Conservation (phyloP, 1,140 invertebrate species). For the Drosophila pandora region DNA sequence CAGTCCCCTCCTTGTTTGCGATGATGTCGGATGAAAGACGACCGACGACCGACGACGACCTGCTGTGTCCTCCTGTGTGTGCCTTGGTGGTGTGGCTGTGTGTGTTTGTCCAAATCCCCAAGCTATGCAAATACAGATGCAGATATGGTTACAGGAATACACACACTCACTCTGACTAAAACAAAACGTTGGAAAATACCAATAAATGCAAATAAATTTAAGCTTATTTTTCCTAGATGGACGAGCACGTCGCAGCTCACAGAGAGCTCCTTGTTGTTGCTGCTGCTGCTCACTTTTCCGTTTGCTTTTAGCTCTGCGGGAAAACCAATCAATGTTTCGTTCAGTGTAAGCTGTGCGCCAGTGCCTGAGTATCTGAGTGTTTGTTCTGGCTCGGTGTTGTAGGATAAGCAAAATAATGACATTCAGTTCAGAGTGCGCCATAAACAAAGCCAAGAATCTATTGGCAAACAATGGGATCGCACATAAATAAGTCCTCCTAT, state of each 20-base stretch:
- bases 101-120: constrained; percentile 16
- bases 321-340: constrained; percentile 38
- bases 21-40: constrained; percentile 37
- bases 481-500: constrained; percentile 28
- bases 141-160: neutral
- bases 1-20: constrained; percentile 1
- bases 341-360: constrained; percentile 24
- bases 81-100: neutral
- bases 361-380: constrained; percentile 13
- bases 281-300: constrained; percentile 16
- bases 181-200: constrained; percentile 45
- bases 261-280: constrained; percentile 7
- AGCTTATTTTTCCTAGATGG: constrained; percentile 52
- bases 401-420: constrained; percentile 60
- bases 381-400: constrained; percentile 11
- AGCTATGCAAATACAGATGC: constrained; percentile 23
- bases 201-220: constrained; percentile 68
- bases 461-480: constrained; percentile 29
- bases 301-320: constrained; percentile 17
- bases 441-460: constrained; percentile 52
- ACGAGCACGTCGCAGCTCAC: constrained; percentile 2
- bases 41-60: neutral
- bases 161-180: constrained; percentile 15
- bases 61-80: constrained; percentile 28
- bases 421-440: constrained; percentile 55